Conservation (phyloP, 2,113 vertebrate species). For the Neodontobutis hainanensis region DNA sequence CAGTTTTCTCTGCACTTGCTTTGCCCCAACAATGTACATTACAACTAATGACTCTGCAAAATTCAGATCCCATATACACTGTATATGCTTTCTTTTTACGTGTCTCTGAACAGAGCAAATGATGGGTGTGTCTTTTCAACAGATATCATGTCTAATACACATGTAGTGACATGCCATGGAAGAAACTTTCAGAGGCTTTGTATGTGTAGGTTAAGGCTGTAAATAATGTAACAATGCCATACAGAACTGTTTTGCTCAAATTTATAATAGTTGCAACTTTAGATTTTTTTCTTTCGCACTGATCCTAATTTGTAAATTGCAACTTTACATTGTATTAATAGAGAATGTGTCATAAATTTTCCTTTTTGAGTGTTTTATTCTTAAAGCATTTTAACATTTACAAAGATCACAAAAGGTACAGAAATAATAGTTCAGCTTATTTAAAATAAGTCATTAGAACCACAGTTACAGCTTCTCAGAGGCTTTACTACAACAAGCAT, state of each 20-base stretch:
- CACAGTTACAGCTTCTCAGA: background rate
- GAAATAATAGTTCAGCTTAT: no score
- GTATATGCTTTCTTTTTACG: constrained; percentile 5
- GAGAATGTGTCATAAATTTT: constrained; percentile 30
- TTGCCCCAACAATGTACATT: constrained; percentile 1
- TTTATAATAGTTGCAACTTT: constrained; percentile 4
- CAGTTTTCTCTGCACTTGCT: constrained; percentile 20
- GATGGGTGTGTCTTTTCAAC: background rate
- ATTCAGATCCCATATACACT: constrained; percentile 11
- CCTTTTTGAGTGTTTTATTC: background rate
- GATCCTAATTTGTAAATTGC: constrained; percentile 52
- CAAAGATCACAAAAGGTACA: no score
- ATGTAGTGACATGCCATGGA: background rate
- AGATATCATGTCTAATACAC: constrained; percentile 50
- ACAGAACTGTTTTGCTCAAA: constrained; percentile 32
- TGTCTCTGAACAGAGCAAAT: constrained; percentile 3
- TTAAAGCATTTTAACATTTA: background rate
- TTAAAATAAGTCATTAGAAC: no score
- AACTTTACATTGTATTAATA: constrained; percentile 48
- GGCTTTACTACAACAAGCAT: background rate
- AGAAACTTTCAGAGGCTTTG: constrained; percentile 6
- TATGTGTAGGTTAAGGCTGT: constrained; percentile 28
- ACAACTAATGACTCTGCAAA: constrained; percentile 5
- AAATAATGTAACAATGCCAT: constrained; percentile 56
- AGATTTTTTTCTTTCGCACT: constrained; percentile 19